A percentile compares a stretch with the other conserved stretches of the same genome.
phyloP scores from a whole-genome alignment of 1,140 invertebrate species.

The Camponotus floridanus region DNA sequence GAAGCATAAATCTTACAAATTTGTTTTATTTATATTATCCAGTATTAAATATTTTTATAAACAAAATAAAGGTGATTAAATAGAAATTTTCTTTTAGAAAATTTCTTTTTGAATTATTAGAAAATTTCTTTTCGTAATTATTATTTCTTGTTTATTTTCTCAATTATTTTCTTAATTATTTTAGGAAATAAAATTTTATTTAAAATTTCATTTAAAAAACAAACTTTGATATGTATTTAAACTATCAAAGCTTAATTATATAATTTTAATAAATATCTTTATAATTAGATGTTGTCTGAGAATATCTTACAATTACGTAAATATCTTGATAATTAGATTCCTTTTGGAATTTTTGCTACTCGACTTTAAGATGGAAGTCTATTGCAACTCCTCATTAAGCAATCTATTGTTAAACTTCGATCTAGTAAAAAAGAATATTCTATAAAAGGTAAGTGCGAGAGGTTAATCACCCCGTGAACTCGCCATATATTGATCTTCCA shows the following conservation, averaged over 20 bases:
- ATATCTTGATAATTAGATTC: neutral
- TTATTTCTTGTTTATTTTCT: too few relatives aligned
- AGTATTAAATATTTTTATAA: constrained; percentile 12
- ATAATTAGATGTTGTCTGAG: too few relatives aligned
- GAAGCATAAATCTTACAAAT: neutral
- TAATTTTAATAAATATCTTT: neutral
- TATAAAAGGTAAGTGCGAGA: neutral
- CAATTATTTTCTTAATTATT: neutral
- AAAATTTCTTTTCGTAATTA: too few relatives aligned
- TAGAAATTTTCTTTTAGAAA: neutral
- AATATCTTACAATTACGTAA: neutral
- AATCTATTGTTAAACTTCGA: neutral
- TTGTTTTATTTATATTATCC: neutral
- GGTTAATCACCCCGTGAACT: constrained; percentile 55
- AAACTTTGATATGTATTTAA: neutral
- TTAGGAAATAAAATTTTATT: neutral
- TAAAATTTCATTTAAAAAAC: neutral
- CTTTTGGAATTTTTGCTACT: neutral
- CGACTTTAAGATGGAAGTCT: neutral
- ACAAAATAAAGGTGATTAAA: neutral
- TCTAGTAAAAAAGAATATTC: neutral
- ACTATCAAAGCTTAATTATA: neutral
- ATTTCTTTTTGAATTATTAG: too few relatives aligned
- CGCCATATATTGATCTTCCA: constrained; percentile 58
- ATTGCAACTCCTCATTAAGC: neutral